Evolutionary conservation across 2,113 vertebrate genomes (phyloP).

Genomic region (Ctenomys sociabilis): DNA sequence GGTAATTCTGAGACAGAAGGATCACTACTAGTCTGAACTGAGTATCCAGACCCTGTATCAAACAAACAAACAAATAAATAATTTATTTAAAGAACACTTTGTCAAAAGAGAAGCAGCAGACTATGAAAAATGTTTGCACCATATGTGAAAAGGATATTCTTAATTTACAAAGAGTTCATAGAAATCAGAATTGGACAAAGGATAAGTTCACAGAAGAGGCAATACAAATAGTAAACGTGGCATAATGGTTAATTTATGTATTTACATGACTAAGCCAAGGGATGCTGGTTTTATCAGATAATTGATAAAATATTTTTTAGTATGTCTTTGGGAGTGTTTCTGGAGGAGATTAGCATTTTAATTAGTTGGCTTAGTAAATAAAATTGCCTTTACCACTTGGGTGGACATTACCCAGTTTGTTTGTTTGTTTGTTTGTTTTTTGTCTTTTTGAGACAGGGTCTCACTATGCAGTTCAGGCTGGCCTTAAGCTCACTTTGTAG

Average conservation of each 20-base stretch:
- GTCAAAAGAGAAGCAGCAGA: conserved; percentile 51
- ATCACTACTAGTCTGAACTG: no score
- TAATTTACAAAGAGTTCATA: conserved; percentile 47
- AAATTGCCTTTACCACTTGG: background rate
- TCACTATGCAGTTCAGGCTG: no score
- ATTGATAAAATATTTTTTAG: background rate
- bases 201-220: background rate
- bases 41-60: no score
- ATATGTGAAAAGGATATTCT: conserved; percentile 42
- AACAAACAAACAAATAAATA: no score
- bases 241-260: background rate
- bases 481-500: no score
- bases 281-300: background rate
- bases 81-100: background rate
- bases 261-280: background rate
- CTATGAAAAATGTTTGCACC: conserved; percentile 40
- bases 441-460: no score
- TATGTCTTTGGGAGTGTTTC: background rate
- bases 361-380: background rate
- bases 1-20: no score
- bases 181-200: conserved; percentile 35
- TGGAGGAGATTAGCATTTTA: background rate
- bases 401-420: background rate
- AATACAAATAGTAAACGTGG: background rate
- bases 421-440: no score